Evolutionary conservation across 2,113 vertebrate species (phyloP), one percentile per base, ranked within the genome.

Genomic region (Spheniscus mendiculus): DNA sequence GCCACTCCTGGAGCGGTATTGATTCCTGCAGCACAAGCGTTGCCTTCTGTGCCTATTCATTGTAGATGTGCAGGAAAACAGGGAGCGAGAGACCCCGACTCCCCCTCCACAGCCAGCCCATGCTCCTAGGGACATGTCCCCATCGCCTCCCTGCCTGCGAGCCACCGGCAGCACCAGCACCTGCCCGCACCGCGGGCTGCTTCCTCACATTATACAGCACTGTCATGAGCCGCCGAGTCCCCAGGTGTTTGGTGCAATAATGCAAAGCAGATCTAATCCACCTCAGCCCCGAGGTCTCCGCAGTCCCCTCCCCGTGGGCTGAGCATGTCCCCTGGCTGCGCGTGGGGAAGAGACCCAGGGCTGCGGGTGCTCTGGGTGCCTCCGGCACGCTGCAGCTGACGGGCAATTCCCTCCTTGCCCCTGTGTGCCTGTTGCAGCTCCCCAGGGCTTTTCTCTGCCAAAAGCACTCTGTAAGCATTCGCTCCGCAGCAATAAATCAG

Each of bases 401-500:
- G 4, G 44, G 47, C 1, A 0, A 83, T 59, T 91, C 47, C 52
- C 72, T 53, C 47, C 18, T 8, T 40, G 47, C 40, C 67, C 44
- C 77, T 59, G 36, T 0, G 2, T 26, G 40, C 53, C 67, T 4
- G 2, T 53, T 84, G 77, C 80, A 59, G 38, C 20, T 95, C 42
- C 65, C 65, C 69, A 30, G 87, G 49, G 69, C 18, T 81, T 87
- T 87, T 44, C 55, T 77, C 63, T 78, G 63, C 42, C 83, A 84
- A 76, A 95, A 87, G 17, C 83, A 66, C 72, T 77, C 89, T 18
- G 67, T 73, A 83, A 96, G 72, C 65, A 71, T 83, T 95, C 81
- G 63, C 50, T 96, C 87, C 3, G 52, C 82, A 93, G 87, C 89
- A 91, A 89, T 93, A 91, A 83, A 94, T 95, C 90, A 94, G 66